Base-by-base conservation (phyloP, 1,140 invertebrate species). In the Solenopsis invicta region DNA sequence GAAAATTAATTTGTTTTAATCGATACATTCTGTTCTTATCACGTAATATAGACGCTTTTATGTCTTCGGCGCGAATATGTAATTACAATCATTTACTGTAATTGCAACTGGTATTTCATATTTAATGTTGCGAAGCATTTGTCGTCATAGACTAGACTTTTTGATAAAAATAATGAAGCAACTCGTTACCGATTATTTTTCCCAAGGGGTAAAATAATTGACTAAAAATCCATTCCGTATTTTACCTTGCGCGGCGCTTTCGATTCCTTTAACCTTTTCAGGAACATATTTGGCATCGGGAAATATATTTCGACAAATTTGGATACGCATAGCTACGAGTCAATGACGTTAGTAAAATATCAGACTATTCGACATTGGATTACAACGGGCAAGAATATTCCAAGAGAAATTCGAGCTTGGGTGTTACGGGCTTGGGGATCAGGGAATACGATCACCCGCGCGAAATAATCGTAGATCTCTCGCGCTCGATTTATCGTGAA, bases 401-500 rank as follows among this genome's bases (percentile, higher is more conserved):
- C 69, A 37, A 61, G 80, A 62, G 69, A 74, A 72, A 84, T 85
- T 85, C 59, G 50, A 85, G 74, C 71, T 56, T 34, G 61, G n/a
- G 48, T 16, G n/a, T 62, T 77, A 77, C 56, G 41, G n/a, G n/a
- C 24, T 21, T 34, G 64, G 29, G 48, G 82, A 77, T 74, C 74
- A 54, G 52, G 72, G 82, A 77, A 78, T 59, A 86, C 75, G 76
- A 86, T 86, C 75, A 78, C n/a, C 75, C 41, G 85, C 75, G 64
- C 64, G 75, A 80, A 86, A 86, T 80, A 86, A 86, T 86, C 74
- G 85, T 80, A 59, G 85, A 86, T 80, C 75, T 69, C 76, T 86
- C 52, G 85, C 75, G 64, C 85, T 86, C 85, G 74, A 86, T 80
- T 78, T 86, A 86, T 86, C 85, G 76, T 80, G 76, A 86, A 86